A percentile compares a stretch with the other conserved stretches of the same genome.
phyloP scores from a whole-genome alignment of 2,888 invertebrate genomes.

The Strigamia maritima region DNA sequence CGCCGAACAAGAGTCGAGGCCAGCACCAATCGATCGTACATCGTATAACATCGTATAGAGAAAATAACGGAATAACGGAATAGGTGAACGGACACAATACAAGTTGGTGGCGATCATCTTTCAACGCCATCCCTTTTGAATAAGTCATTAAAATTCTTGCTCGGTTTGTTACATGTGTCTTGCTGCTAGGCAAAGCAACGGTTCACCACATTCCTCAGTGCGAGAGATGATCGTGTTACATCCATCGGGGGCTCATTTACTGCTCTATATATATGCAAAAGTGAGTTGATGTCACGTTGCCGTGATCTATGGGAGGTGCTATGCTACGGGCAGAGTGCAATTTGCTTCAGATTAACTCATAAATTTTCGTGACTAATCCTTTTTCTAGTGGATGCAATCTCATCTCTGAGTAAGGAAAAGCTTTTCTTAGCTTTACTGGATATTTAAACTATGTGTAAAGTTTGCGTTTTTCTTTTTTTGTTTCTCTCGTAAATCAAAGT shows the following conservation, averaged over 20 bases:
- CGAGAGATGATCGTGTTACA: constrained; percentile 28
- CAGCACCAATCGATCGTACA: neutral
- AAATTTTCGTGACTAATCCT: constrained; percentile 20
- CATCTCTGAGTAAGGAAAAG: neutral
- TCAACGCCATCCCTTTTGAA: constrained; percentile 26
- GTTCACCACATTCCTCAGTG: constrained; percentile 27
- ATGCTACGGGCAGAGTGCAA: constrained; percentile 8
- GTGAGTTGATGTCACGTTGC: constrained; percentile 32
- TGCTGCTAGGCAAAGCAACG: constrained; percentile 11
- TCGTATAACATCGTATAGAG: neutral
- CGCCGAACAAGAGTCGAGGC: neutral
- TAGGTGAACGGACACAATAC: constrained; percentile 24
- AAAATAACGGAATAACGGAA: constrained; percentile 18
- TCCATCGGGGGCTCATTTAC: constrained; percentile 29
- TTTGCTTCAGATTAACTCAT: constrained; percentile 31
- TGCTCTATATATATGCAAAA: constrained; percentile 34
- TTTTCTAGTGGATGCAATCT: neutral
- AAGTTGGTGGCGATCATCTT: constrained; percentile 17
- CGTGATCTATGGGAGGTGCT: constrained; percentile 20
- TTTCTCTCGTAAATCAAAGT: neutral
- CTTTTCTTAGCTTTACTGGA: neutral
- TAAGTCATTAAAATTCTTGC: constrained; percentile 30
- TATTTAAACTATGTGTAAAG: constrained; percentile 13
- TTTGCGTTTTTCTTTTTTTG: neutral
- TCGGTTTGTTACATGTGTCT: constrained; percentile 26